Evolutionary conservation across 1,140 invertebrate species (phyloP), one percentile per base, ranked within the genome.

Genomic region (Daktulosphaira vitifoliae): DNA sequence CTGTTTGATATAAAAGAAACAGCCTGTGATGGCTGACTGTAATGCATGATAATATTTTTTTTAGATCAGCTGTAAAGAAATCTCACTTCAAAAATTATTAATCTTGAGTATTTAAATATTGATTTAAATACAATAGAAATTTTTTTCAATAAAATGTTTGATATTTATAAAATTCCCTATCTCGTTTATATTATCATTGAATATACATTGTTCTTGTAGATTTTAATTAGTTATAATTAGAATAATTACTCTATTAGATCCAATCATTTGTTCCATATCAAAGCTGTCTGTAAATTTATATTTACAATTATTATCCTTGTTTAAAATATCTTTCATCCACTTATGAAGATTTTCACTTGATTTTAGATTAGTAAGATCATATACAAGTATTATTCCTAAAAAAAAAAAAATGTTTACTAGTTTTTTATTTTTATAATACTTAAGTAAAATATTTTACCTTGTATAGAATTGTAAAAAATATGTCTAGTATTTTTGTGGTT

Each of bases 331-430:
- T 65, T 85, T 82, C 3, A 98, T 75, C 95, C 94, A 98, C 76
- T 92, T 89, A 67, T 87, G 82, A 49, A 98, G 78, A 79, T 97
- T 96, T 67, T 90, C 82, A 75, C 97, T 89, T 53, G 92, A 96
- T 76, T 98, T 98, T 70, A 90, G 81, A 75, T 98, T 98, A 22
- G 90, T 94, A 69, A 97, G 80, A 78, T 98, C 96, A 78, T 98
- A 93, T 11, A 97, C 92, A 49, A 98, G 78, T 71, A 96, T 91
- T 51, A 96, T 89, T 67, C 88, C 88, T 90, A 70, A 66, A 79
- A 79, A 71, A 71, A 52, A 67, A 68, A 70, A 65, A 7, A 22
- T 1, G 0, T 20, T 44, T 42, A n/a, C n/a, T 11, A n/a, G n/a
- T n/a, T n/a, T n/a, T n/a, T n/a, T n/a, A 51, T 22, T 0, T 1